phyloP scores from a whole-genome alignment of 1,140 invertebrate genomes.

The Drosophila prosaltans region DNA sequence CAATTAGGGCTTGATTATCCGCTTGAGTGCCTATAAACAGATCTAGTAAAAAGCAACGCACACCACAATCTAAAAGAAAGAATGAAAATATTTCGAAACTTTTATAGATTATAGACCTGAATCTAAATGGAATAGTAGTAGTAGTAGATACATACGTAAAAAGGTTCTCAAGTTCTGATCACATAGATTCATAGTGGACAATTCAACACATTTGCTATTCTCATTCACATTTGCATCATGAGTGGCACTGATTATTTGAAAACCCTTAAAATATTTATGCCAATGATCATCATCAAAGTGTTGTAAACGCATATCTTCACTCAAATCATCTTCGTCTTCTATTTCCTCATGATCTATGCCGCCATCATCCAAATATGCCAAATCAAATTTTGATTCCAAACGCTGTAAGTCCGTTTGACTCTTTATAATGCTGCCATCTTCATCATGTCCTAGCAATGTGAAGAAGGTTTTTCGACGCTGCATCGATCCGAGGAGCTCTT shows the following conservation, averaged over 20 bases:
- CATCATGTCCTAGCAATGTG: conserved; percentile 50
- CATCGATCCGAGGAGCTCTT: conserved; percentile 38
- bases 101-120: not conserved
- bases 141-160: conserved; percentile 51
- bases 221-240: conserved; percentile 37
- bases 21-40: conserved; percentile 54
- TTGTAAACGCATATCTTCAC: conserved; percentile 40
- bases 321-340: conserved; percentile 38
- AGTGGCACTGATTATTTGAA: conserved; percentile 49
- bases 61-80: conserved; percentile 45
- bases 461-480: conserved; percentile 48
- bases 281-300: conserved; percentile 65
- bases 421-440: conserved; percentile 6
- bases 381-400: conserved; percentile 1
- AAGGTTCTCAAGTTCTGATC: conserved; percentile 37
- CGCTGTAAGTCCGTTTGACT: conserved; percentile 20
- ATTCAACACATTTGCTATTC: conserved; percentile 63
- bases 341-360: not conserved
- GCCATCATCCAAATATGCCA: not conserved
- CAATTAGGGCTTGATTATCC: conserved; percentile 64
- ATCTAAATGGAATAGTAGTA: too few species aligned
- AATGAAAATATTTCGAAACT: not conserved
- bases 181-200: conserved; percentile 15
- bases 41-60: conserved; percentile 68
- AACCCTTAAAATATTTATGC: conserved; percentile 65